Conservation (phyloP, 2,797 vertebrate species). For the Toxotes lorentzi region DNA sequence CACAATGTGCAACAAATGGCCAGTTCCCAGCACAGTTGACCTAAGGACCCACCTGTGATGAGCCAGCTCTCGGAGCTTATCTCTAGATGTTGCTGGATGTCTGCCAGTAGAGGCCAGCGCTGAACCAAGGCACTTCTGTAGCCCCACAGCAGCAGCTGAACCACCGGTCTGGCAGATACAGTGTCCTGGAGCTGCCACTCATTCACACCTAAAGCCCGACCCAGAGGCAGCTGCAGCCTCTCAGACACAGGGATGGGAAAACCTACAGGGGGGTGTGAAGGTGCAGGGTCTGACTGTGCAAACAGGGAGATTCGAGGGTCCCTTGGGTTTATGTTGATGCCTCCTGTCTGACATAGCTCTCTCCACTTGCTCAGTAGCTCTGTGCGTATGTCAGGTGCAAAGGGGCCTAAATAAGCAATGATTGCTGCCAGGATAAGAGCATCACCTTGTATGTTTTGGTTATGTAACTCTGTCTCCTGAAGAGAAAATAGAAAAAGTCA, state of each 20-base stretch:
- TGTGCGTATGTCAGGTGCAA: constrained; percentile 77
- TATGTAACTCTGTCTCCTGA: constrained; percentile 71
- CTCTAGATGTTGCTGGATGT: constrained; percentile 78
- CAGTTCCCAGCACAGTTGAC: not conserved
- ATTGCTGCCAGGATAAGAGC: constrained; percentile 86
- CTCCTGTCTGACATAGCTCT: constrained; percentile 80
- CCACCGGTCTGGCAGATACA: constrained; percentile 66
- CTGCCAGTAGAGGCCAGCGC: constrained; percentile 85
- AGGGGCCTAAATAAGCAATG: constrained; percentile 87
- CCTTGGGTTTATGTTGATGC: constrained; percentile 73
- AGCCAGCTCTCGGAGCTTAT: constrained; percentile 44
- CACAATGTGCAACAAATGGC: not conserved
- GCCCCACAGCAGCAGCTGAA: constrained; percentile 82
- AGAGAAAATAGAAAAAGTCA: not conserved
- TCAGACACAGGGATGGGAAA: constrained; percentile 74
- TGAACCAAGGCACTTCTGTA: constrained; percentile 51
- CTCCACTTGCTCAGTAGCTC: constrained; percentile 89
- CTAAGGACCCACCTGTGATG: constrained; percentile 39
- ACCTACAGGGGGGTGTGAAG: constrained; percentile 24
- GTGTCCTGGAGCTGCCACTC: constrained; percentile 56
- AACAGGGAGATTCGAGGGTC: constrained; percentile 77
- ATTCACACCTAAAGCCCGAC: constrained; percentile 67
- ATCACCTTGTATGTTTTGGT: constrained; percentile 78
- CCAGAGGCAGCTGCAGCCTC: constrained; percentile 72
- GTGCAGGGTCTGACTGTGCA: constrained; percentile 21